These are phyloP conservation scores for Amphiura filiformis DNA, from an alignment of 35 echinoderm and acorn worm species.

Conservation along the genomic window DNA sequence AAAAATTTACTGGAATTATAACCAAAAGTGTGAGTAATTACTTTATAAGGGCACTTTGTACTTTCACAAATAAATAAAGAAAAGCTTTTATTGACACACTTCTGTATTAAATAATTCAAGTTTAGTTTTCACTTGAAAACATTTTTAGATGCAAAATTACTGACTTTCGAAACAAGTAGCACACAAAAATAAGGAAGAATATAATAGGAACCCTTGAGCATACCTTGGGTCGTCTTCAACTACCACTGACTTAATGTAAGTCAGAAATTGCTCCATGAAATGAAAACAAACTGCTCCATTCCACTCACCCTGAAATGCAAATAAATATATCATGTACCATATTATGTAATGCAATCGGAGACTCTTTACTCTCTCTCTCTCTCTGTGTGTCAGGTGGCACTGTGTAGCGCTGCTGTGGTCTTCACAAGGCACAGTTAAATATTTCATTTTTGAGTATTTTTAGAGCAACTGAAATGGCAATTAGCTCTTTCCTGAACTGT, in stretches of 20 bases:
- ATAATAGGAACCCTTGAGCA: not conserved
- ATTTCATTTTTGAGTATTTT: not conserved
- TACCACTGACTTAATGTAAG: constrained; percentile 14
- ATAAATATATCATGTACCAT: not conserved
- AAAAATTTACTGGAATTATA: too few relatives aligned
- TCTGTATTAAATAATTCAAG: not conserved
- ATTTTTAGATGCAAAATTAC: not conserved
- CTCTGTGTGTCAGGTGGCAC: not conserved
- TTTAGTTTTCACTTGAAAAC: not conserved
- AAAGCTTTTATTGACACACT: not conserved
- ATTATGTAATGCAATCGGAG: not conserved
- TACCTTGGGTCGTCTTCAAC: constrained; percentile 19
- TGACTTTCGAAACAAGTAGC: not conserved
- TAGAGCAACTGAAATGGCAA: not conserved
- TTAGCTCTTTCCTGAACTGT: not conserved
- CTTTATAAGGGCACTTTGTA: not conserved
- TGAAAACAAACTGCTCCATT: constrained; percentile 3
- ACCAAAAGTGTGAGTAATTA: too few relatives aligned
- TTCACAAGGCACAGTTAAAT: not conserved
- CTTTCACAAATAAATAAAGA: not conserved
- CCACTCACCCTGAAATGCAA: constrained; percentile 10
- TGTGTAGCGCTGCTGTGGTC: too few relatives aligned
- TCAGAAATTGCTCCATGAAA: constrained; percentile 9
- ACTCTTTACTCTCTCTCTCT: too few relatives aligned
- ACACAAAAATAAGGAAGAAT: too few relatives aligned